Base-by-base conservation (phyloP, 2,113 vertebrate genomes). In the Chaetodon trifascialis region DNA sequence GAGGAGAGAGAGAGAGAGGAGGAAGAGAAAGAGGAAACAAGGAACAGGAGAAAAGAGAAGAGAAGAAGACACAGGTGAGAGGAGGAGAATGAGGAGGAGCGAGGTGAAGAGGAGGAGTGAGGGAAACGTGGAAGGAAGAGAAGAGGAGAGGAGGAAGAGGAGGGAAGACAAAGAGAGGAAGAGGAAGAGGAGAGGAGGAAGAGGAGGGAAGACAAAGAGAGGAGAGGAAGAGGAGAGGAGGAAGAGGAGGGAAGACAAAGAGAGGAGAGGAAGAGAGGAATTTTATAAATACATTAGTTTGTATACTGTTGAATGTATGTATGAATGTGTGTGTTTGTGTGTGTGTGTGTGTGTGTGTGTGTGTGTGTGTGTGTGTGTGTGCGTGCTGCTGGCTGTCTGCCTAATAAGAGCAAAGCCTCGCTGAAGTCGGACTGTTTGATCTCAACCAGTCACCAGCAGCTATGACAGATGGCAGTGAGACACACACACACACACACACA, bases 351-450 rank as follows among this genome's bases (percentile, higher is more conserved):
- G 55, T 75, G 65, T 44, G 59, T 74, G 40, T 54, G 63, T 56
- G 42, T 77, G 54, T 69, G 63, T 68, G 64, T 75, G 47, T 62
- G 65, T 64, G 66, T 54, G 58, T 63, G 73, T 44, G 59, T 77
- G 42, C 60, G 49, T 74, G 38, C 40, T 15, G 65, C 51, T 87
- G 85, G 84, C 84, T 82, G 62, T 62, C 21, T 76, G 82, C 79
- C 88, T 85, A 90, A 90, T 87, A 80, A 90, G 79, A 87, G 85
- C 86, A 90, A 81, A 90, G 88, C 64, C 76, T 78, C 54, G 77
- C 86, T 78, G 85, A 83, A 89, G 88, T 74, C 25, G 60, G 70
- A 77, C 78, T 84, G 89, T 88, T 90, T 90, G 89, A 90, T 88
- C 80, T 86, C 54, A 47, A 82, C 80, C 86, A 88, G 80, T 64